A percentile compares a stretch with the other conserved stretches of the same genome.
Evolutionary conservation across 2,797 vertebrate genomes (phyloP).

Genomic region (Sebastolobus altivelis): DNA sequence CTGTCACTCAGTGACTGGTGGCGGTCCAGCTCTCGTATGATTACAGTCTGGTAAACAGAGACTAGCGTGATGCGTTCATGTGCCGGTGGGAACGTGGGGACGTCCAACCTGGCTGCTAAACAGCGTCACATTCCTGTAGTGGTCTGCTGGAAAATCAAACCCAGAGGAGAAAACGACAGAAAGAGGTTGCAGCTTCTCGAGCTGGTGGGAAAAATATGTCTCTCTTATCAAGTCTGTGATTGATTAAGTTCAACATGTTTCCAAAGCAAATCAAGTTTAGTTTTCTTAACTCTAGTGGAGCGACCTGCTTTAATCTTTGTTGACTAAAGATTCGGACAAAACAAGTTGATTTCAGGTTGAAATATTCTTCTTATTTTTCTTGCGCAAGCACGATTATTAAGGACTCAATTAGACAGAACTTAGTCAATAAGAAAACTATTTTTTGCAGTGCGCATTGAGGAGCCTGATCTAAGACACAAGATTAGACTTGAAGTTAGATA

Average conservation of each 20-base stretch:
- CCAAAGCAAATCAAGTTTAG: slow-evolving; percentile 11
- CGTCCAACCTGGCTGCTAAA: slow-evolving; percentile 14
- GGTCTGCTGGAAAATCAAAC: slow-evolving; percentile 37
- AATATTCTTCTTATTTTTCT: background rate
- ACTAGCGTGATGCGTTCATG: background rate
- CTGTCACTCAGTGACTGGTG: slow-evolving; percentile 14
- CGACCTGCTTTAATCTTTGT: background rate
- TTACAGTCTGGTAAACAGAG: background rate
- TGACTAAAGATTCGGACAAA: background rate
- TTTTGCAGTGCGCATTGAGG: too few species aligned
- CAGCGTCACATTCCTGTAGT: slow-evolving; percentile 31
- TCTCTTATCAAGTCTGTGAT: slow-evolving; percentile 2
- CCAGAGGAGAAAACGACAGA: slow-evolving; percentile 28
- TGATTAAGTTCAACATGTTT: slow-evolving; percentile 16
- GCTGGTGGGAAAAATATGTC: background rate
- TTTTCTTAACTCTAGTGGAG: background rate
- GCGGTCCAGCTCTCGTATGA: background rate
- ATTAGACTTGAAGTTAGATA: too few species aligned
- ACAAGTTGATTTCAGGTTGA: background rate
- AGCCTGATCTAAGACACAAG: too few species aligned
- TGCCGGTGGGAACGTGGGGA: slow-evolving; percentile 34
- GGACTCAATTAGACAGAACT: background rate
- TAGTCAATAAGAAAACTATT: background rate
- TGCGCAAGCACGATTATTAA: background rate
- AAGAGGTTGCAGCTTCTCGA: slow-evolving; percentile 11